These are phyloP conservation scores for Anastrepha obliqua DNA, from an alignment of 1,140 invertebrate species.

Conservation along the genomic window DNA sequence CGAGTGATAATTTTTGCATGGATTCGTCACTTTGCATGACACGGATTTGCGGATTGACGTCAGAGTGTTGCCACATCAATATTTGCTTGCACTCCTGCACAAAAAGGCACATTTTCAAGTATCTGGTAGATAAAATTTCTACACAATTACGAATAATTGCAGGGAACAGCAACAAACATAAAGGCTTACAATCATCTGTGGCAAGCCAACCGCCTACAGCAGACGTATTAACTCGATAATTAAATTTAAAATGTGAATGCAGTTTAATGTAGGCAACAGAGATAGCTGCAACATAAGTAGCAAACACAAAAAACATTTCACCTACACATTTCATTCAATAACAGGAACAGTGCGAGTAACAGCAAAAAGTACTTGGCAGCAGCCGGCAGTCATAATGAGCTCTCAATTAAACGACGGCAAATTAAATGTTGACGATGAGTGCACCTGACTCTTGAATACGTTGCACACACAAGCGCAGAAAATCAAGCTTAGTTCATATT, in stretches of 20 bases:
- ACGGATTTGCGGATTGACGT: no score
- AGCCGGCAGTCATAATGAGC: constrained; percentile 4
- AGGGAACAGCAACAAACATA: no score
- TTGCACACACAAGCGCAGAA: neutral
- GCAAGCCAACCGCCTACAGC: neutral
- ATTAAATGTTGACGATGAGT: constrained; percentile 11
- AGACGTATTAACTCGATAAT: neutral
- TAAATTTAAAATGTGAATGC: neutral
- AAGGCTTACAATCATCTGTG: neutral
- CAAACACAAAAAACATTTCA: neutral
- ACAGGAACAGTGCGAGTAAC: neutral
- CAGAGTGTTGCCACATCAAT: no score
- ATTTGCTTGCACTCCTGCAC: no score
- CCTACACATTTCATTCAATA: neutral
- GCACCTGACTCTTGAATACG: neutral
- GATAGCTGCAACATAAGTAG: neutral
- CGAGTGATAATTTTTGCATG: no score
- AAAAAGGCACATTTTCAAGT: no score
- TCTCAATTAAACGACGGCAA: neutral
- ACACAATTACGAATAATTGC: no score
- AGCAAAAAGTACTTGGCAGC: neutral
- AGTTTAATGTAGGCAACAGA: neutral
- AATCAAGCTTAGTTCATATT: no score
- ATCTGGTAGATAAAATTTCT: no score
- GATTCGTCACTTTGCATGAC: no score